These are phyloP conservation scores for Clanis bilineata DNA, from an alignment of 2,888 invertebrate genomes.

Conservation along the genomic window DNA sequence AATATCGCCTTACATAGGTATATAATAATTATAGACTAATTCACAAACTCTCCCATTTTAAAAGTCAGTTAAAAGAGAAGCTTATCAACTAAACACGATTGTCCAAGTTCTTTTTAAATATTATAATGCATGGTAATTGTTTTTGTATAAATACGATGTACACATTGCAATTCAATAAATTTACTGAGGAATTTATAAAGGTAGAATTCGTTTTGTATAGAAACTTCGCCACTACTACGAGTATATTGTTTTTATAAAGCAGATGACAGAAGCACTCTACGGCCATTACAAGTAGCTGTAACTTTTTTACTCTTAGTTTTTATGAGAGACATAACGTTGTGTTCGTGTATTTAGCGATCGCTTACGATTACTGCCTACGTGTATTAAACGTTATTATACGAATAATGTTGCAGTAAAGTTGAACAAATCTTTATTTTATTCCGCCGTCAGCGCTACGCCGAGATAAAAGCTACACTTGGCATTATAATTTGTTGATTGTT, in stretches of 20 bases:
- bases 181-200: too few relatives aligned
- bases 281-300: slow-evolving; percentile 17
- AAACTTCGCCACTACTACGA: too few relatives aligned
- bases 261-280: neutral
- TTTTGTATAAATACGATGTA: too few relatives aligned
- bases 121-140: too few relatives aligned
- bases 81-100: too few relatives aligned
- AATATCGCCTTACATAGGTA: too few relatives aligned
- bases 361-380: neutral
- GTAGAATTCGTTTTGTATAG: too few relatives aligned
- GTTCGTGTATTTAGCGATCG: neutral
- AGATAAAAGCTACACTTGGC: neutral
- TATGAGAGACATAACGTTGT: neutral
- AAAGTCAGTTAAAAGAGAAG: too few relatives aligned
- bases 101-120: too few relatives aligned
- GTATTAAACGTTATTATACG: neutral
- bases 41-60: too few relatives aligned
- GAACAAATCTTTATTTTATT: slow-evolving; percentile 13
- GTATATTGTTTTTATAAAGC: neutral
- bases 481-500: neutral
- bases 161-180: too few relatives aligned
- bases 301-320: slow-evolving; percentile 1
- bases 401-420: slow-evolving; percentile 15
- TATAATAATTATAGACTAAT: too few relatives aligned
- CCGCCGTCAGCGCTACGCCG: slow-evolving; percentile 4